Evolutionary conservation across 2,888 invertebrate species (phyloP), one percentile per base, ranked within the genome.

Genomic region (Phengaris alcon): DNA sequence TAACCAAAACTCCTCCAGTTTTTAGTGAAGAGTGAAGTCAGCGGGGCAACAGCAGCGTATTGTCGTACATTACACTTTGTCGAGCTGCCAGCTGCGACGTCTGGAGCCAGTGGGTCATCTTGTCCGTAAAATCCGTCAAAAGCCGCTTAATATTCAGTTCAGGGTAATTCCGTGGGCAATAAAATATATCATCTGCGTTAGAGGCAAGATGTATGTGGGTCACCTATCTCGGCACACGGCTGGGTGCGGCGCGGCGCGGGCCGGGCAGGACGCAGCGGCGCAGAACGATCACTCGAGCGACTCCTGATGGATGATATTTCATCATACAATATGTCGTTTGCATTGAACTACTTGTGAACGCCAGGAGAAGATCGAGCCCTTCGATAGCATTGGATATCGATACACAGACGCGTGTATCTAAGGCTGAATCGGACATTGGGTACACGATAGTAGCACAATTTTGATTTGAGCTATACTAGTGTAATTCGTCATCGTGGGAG

Each of bases 271-370:
- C 52, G 35, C 35, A 54, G 72, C 52, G 54, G 72, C 22, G 72
- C 72, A 52, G 72, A 72, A 54, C 51, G 51, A 35, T 51, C 72
- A 52, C 52, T 52, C 52, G 72, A 72, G 72, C 72, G 72, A 10
- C 52, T 52, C 72, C 70, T 35, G 48, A 48, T 46, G 69, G 69
- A 69, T 69, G 69, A 69, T 69, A 69, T 69, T 46, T 69, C 69
- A 69, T 69, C 69, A 69, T n/a, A 69, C 15, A 69, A 15, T 48
- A 48, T 69, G 48, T 48, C 46, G 69, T 69, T 48, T 15, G 48
- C 48, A 69, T 69, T 69, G 69, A 69, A 69, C 68, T 44, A 48
- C 69, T 69, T 13, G 64, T 44, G 12, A 64, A 64, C 64, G 35
- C 12, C 64, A 44, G 64, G 12, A 35, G 64, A 35, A 64, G 64